These are phyloP conservation scores for Nycticorax nycticorax DNA, from an alignment of 2,113 vertebrate genomes.

Conservation along the genomic window DNA sequence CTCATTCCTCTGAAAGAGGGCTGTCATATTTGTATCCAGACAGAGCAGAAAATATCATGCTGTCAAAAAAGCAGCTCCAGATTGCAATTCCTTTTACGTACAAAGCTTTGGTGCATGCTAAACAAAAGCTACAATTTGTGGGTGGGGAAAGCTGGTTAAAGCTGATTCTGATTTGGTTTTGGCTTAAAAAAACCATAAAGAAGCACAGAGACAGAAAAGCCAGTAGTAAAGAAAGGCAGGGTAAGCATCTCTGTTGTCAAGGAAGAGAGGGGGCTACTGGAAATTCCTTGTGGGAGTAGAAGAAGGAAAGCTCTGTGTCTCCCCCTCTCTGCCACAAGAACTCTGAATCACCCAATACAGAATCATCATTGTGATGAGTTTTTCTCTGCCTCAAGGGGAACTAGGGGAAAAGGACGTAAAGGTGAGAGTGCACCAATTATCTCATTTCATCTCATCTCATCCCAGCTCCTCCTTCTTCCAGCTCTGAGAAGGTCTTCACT, in stretches of 20 bases:
- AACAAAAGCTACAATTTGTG: background rate
- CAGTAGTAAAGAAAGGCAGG: background rate
- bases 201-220: background rate
- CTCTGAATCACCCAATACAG: background rate
- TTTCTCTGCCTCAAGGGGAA: background rate
- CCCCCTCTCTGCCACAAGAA: background rate
- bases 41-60: background rate
- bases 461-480: background rate
- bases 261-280: background rate
- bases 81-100: background rate
- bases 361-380: background rate
- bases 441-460: too few relatives aligned
- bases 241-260: background rate
- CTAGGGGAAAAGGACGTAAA: background rate
- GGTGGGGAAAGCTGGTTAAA: background rate
- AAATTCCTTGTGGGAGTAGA: background rate
- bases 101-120: accelerated
- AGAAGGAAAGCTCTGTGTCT: background rate
- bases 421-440: background rate
- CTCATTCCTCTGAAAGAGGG: background rate
- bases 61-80: background rate
- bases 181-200: background rate
- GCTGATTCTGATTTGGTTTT: background rate
- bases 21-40: background rate
- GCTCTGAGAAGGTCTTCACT: background rate